Evolutionary conservation across 2,888 invertebrate genomes (phyloP), one percentile per base, ranked within the genome.

Genomic region (Molanna angustata): DNA sequence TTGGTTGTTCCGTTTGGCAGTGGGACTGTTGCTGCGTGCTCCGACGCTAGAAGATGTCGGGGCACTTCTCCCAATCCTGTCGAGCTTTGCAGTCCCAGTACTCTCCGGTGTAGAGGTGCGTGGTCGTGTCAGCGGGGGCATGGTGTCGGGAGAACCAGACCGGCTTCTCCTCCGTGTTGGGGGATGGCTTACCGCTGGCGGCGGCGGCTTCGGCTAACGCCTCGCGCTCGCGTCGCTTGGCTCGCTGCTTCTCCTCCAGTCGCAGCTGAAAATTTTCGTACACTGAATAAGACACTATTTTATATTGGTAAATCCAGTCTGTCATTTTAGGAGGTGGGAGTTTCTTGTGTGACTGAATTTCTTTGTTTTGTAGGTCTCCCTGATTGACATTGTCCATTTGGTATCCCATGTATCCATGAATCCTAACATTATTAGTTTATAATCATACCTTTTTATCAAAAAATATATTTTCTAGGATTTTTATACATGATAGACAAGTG

Each of bases 191-290:
- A 60, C 82, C 82, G 60, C 80, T 73, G 14, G 80, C 76, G 27
- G 86, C 84, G 27, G 84, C 82, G 57, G 70, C 67, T 71, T 94
- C 94, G 0, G 89, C 87, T 60, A 86, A 87, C 2, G 83, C 76
- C 70, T 98, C 98, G 17, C 88, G 80, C 63, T 79, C 70, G 59
- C 93, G 80, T 46, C 98, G 78, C 59, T 79, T 83, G 4, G 83
- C 77, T 60, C 99, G 81, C 75, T 99, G 99, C 72, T 97, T 97
- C 71, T 99, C 98, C 72, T 99, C 99, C 19, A 99, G 79, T 1
- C 85, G 76, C 62, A 74, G 49, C 56, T 56, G 48, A 1, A 22
- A 14, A n/a, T n/a, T n/a, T n/a, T n/a, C n/a, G n/a, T n/a, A n/a
- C n/a, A n/a, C n/a, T n/a, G n/a, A n/a, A n/a, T n/a, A n/a, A n/a